Evolutionary conservation across 2,113 vertebrate species (phyloP), one percentile per base, ranked within the genome.

Genomic region (Carassius carassius): DNA sequence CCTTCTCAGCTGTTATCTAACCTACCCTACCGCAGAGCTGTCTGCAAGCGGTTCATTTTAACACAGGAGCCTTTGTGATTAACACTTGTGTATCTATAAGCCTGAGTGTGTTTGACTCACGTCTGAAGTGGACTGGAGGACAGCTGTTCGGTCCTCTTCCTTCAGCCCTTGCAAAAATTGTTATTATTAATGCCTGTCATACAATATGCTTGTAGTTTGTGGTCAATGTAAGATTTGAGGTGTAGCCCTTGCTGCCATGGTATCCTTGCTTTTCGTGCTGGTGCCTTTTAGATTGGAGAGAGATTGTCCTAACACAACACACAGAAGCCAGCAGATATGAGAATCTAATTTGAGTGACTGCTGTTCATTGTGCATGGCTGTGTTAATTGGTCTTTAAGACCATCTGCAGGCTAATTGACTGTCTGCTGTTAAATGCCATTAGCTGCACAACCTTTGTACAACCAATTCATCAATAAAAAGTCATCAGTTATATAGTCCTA

Each of bases 371-470:
- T 70, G 25, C 25, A 37, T 21, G 14, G 47, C 65, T 29, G 49
- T 74, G 76, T 80, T 89, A 80, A 86, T 88, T 82, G 83, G 75
- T 86, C 78, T 84, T 80, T 83, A 83, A 75, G 74, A 86, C 63
- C 78, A 49, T 79, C 90, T 89, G 83, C 90, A 80, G 91, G 60
- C 88, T 87, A 82, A 89, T 88, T 93, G 93, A 93, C 90, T 93
- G 90, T 91, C 90, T 90, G 88, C 87, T 83, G 92, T 92, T 91
- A 90, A 90, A 93, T 92, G 89, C 91, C 92, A 91, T 92, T 90
- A 86, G 41, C 74, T 84, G 81, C 82, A 81, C 82, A 86, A 84
- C 86, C 49, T 65, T 49, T 44, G 78, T 60, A 84, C 62, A 47
- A 75, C 63, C 85, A 56, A 72, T 80, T 83, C 78, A 62, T 89